Evolutionary conservation across 2,113 vertebrate genomes (phyloP).

Genomic region (Phocoena sinus): DNA sequence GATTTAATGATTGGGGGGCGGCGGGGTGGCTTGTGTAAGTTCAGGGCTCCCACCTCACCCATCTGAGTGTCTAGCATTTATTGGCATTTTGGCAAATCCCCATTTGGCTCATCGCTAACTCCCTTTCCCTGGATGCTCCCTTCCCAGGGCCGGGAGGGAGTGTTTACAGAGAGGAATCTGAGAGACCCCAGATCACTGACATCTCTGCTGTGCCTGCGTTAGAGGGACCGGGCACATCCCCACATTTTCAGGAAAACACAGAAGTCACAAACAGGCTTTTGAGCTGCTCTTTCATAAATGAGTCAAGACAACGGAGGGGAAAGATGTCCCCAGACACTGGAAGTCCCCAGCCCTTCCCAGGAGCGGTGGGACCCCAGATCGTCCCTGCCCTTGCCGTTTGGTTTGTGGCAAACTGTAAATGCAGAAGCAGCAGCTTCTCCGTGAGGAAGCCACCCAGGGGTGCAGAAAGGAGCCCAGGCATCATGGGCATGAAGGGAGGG

Average conservation of each 20-base stretch:
- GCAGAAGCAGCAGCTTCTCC: neutral
- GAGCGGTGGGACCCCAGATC: accelerated
- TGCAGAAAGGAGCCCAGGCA: too few relatives aligned
- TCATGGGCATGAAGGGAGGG: too few relatives aligned
- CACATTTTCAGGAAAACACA: neutral
- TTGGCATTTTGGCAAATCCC: neutral
- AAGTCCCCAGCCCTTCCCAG: neutral
- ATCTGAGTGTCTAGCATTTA: too few relatives aligned
- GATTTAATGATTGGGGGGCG: neutral
- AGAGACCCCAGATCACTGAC: neutral
- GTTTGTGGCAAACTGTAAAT: neutral
- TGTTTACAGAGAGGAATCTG: neutral
- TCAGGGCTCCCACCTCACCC: neutral
- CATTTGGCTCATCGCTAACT: neutral
- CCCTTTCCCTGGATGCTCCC: neutral
- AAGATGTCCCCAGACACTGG: neutral
- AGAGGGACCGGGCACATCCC: neutral
- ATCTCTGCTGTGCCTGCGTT: accelerated
- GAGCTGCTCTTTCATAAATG: neutral
- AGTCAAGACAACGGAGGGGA: neutral
- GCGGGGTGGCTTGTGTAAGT: neutral
- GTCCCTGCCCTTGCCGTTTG: neutral
- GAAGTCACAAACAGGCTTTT: neutral
- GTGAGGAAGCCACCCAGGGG: neutral
- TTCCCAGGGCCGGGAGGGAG: neutral